These are phyloP conservation scores for Troglohyphantes excavatus DNA, from an alignment of 2,888 invertebrate species.

Conservation along the genomic window DNA sequence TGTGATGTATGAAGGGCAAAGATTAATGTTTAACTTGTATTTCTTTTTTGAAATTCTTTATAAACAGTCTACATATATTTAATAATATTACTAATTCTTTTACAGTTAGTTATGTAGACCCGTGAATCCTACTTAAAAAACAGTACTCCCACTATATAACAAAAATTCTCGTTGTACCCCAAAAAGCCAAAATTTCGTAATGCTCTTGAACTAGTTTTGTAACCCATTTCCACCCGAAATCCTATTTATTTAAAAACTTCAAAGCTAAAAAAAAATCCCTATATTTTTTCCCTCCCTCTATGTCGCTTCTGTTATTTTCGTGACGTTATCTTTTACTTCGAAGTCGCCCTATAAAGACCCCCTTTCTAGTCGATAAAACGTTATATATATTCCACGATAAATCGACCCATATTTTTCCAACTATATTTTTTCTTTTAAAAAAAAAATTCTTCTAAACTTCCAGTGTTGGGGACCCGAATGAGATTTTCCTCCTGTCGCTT, in stretches of 20 bases:
- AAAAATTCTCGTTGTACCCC: background rate
- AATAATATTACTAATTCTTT: too few species aligned
- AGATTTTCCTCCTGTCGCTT: conserved; percentile 1
- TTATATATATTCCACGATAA: conserved; percentile 20
- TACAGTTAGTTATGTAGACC: too few species aligned
- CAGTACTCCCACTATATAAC: too few species aligned
- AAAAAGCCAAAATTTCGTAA: background rate
- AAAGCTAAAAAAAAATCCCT: background rate
- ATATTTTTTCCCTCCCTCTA: background rate
- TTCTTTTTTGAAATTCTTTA: too few species aligned
- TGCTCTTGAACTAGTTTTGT: background rate
- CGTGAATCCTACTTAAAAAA: too few species aligned
- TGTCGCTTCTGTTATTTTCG: conserved; percentile 14
- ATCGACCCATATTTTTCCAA: conserved; percentile 37
- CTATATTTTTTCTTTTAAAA: background rate
- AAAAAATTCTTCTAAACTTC: background rate
- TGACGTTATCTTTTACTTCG: conserved; percentile 22
- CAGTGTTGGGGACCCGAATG: background rate
- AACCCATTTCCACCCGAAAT: conserved; percentile 8
- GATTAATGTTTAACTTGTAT: too few species aligned
- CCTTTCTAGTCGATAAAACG: conserved; percentile 38
- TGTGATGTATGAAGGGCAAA: too few species aligned
- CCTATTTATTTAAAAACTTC: conserved; percentile 25
- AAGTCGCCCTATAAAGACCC: background rate
- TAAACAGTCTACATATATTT: too few species aligned